Base-by-base conservation (phyloP, 23 tunicate genomes). In the Ciona savignyi region DNA sequence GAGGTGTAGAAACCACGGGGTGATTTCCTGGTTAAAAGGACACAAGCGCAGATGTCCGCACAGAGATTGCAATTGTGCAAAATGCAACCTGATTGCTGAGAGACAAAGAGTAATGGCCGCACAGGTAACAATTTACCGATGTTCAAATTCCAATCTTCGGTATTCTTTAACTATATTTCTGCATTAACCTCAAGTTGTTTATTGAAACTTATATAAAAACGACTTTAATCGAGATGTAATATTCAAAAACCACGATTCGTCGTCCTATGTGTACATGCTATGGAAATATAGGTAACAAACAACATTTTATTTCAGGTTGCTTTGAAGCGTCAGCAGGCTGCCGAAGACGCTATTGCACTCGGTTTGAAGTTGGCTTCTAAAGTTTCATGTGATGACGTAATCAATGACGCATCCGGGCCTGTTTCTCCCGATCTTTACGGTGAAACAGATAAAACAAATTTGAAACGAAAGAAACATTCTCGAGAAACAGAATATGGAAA, bases 51-150 rank as follows among this genome's bases (percentile, higher is more conserved):
- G 80, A 23, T 94, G 99, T 66, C 95, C 85, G 0, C 82, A 87
- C 71, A 65, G 85, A 65, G 84, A 94, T n/a, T 94, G 99, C 86
- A 61, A 27, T 25, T 94, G 99, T 68, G 82, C 86, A 31, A 94
- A 87, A 72, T 94, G 99, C 83, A 87, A 78, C 27, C 62, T 94
- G 68, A 94, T 94, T 4, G 81, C 90, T n/a, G 90, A 94, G 60
- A 34, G 99, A 62, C 95, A 89, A 61, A 29, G 90, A 70, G 99
- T 94, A 9, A 94, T 94, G 99, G 99, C 99, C 22, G 95, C 95
- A 3, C 99, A 94, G 90, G 98, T 93, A 67, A 48, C 1, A n/a
- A n/a, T n/a, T n/a, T n/a, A n/a, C n/a, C n/a, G n/a, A n/a, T n/a
- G n/a, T n/a, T n/a, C n/a, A n/a, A n/a, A n/a, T n/a, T n/a, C n/a